Evolutionary conservation across 2,888 invertebrate species (phyloP).

Genomic region (Hemistola chrysoprasaria): DNA sequence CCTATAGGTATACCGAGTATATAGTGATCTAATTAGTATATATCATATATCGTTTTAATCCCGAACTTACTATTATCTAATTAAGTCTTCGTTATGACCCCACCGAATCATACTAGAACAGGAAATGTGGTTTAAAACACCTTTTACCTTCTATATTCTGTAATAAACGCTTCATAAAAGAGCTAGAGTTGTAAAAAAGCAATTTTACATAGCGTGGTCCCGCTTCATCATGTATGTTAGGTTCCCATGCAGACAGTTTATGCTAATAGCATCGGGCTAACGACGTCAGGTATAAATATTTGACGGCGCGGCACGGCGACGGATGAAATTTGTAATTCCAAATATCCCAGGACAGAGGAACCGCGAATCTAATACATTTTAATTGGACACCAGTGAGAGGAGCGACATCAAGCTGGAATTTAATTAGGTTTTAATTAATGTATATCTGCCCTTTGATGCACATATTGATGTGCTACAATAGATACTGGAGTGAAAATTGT

Average conservation of each 20-base stretch:
- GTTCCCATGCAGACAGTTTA: conserved; percentile 4
- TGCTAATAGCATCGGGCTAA: conserved; percentile 12
- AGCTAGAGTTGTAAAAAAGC: conserved; percentile 3
- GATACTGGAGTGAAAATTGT: too few relatives aligned
- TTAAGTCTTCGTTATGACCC: too few relatives aligned
- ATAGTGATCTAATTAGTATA: too few relatives aligned
- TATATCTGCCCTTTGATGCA: not conserved
- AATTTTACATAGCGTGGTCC: not conserved
- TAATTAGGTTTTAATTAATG: not conserved
- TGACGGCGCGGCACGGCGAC: conserved; percentile 6
- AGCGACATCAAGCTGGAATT: not conserved
- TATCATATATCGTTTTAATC: too few relatives aligned
- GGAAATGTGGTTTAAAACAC: too few relatives aligned
- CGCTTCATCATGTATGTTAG: not conserved
- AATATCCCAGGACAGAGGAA: conserved; percentile 27
- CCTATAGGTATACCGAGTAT: too few relatives aligned
- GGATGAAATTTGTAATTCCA: conserved; percentile 36
- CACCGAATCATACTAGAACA: too few relatives aligned
- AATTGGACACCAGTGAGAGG: conserved; percentile 9
- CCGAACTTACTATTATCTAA: too few relatives aligned
- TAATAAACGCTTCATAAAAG: too few relatives aligned
- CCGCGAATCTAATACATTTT: conserved; percentile 12
- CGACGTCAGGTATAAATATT: conserved; percentile 17
- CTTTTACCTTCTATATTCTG: too few relatives aligned
- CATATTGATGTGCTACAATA: not conserved